phyloP scores from a whole-genome alignment of 1,140 invertebrate species.

The Polyergus mexicanus region DNA sequence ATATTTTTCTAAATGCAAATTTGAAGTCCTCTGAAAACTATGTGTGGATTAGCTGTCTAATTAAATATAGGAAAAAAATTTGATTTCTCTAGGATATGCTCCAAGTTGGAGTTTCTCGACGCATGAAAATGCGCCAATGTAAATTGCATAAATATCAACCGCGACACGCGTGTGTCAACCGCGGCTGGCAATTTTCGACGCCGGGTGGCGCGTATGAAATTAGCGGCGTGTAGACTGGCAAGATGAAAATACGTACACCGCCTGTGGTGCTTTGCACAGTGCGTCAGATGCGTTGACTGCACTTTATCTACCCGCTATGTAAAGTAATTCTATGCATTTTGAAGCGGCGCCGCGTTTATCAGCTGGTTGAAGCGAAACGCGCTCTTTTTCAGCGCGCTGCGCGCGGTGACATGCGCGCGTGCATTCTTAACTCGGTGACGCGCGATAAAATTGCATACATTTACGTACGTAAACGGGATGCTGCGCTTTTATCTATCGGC shows the following conservation, averaged over 20 bases:
- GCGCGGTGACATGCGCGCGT: constrained; percentile 41
- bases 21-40: neutral
- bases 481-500: constrained; percentile 34
- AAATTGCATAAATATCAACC: constrained; percentile 65
- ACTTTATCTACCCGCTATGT: constrained; percentile 69
- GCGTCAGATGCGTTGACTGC: constrained; percentile 52
- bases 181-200: constrained; percentile 60
- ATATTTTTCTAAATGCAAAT: neutral
- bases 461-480: constrained; percentile 27
- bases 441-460: constrained; percentile 47
- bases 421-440: constrained; percentile 54
- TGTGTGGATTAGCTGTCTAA: neutral
- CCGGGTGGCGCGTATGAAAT: constrained; percentile 68
- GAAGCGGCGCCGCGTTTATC: constrained; percentile 67
- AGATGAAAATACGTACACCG: constrained; percentile 54
- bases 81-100: neutral
- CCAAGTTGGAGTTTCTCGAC: neutral
- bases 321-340: constrained; percentile 76
- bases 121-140: constrained; percentile 23
- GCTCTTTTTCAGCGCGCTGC: constrained; percentile 36
- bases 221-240: constrained; percentile 56
- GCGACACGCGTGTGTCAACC: constrained; percentile 56
- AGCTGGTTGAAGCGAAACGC: constrained; percentile 39
- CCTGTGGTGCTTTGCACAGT: constrained; percentile 11
- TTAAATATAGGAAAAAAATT: neutral